Evolutionary conservation across 2,888 invertebrate species (phyloP).

Genomic region (Phaonia tiefii): DNA sequence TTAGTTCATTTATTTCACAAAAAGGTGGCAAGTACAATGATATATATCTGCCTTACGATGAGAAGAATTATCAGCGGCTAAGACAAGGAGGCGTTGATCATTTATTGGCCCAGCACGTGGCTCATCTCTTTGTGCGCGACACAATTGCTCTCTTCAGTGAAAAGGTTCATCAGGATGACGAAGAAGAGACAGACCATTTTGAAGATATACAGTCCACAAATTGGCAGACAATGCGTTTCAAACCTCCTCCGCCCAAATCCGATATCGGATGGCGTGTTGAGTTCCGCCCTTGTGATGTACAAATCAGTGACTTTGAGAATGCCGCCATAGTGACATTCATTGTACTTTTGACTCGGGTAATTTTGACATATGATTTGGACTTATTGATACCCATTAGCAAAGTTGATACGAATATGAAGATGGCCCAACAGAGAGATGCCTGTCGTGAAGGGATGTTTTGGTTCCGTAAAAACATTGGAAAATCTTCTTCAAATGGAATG

Average conservation of each 20-base stretch:
- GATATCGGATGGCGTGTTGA: conserved; percentile 99
- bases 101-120: conserved; percentile 95
- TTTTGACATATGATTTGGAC: conserved; percentile 96
- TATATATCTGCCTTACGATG: conserved; percentile 92
- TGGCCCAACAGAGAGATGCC: conserved; percentile 95
- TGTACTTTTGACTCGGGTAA: conserved; percentile 97
- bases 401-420: conserved; percentile 98
- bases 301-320: conserved; percentile 99
- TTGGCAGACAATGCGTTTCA: conserved; percentile 99
- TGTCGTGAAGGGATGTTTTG: conserved; percentile 92
- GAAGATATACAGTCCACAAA: conserved; percentile 99
- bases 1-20: conserved; percentile 96
- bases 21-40: conserved; percentile 96
- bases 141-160: conserved; percentile 97
- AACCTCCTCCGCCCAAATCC: conserved; percentile 97
- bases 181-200: conserved; percentile 97
- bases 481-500: conserved; percentile 65
- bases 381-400: conserved; percentile 98
- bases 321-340: conserved; percentile 99
- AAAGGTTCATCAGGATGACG: conserved; percentile 95
- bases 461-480: conserved; percentile 91
- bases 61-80: conserved; percentile 90
- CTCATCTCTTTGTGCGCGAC: conserved; percentile 98
- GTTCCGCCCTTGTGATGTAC: conserved; percentile 98
- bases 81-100: conserved; percentile 94